Percentiles rank a stretch among this genome's conserved stretches.
These are phyloP conservation scores for Tyto alba DNA, from an alignment of 2,113 vertebrate genomes.

Conservation along the genomic window DNA sequence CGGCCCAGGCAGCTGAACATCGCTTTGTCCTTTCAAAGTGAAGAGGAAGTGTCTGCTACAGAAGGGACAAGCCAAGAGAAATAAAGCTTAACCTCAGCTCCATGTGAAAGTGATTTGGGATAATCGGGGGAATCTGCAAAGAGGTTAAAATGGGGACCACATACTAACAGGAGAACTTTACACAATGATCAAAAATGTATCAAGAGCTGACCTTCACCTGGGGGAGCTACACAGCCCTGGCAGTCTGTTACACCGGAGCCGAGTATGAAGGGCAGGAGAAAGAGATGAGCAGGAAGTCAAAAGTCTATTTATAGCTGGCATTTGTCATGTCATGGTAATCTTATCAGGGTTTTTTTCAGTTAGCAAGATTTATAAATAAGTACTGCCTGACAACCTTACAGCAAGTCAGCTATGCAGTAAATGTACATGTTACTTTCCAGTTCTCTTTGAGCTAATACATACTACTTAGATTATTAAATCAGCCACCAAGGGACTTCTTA, in stretches of 20 bases:
- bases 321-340: slow-evolving; percentile 17
- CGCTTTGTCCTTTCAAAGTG: slow-evolving; percentile 83
- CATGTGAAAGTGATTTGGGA: slow-evolving; percentile 90
- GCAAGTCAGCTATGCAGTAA: neutral
- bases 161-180: slow-evolving; percentile 68
- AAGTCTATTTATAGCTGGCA: slow-evolving; percentile 24
- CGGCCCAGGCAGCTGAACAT: slow-evolving; percentile 83
- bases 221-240: neutral
- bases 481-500: neutral
- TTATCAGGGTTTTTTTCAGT: neutral
- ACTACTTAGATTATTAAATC: neutral
- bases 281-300: slow-evolving; percentile 5
- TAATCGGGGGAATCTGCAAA: slow-evolving; percentile 75
- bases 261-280: neutral
- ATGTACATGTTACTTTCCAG: neutral
- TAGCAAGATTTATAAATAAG: neutral
- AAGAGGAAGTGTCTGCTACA: slow-evolving; percentile 85
- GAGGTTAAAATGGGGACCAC: slow-evolving; percentile 73
- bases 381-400: neutral
- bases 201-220: slow-evolving; percentile 47
- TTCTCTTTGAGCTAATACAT: neutral
- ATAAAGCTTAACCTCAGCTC: slow-evolving; percentile 85
- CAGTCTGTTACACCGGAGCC: accelerated
- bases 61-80: slow-evolving; percentile 85
- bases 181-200: slow-evolving; percentile 30